phyloP scores from a whole-genome alignment of 2,797 vertebrate species.

The Heterohyrax brucei region DNA sequence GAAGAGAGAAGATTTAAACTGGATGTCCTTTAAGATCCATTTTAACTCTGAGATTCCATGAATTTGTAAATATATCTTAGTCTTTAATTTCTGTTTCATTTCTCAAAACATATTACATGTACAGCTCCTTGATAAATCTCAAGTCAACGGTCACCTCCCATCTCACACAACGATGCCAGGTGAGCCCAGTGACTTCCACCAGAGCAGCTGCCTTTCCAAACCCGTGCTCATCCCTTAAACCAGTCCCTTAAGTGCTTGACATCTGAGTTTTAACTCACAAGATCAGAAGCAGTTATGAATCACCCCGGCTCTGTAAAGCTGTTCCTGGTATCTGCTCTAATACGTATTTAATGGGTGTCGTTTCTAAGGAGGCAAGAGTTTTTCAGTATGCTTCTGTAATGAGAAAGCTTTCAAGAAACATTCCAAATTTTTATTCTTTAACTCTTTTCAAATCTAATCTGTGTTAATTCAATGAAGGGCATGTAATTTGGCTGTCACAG shows the following conservation, averaged over 20 bases:
- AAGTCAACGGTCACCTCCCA: background rate
- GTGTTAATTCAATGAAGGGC: constrained; percentile 86
- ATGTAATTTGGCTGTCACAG: constrained; percentile 83
- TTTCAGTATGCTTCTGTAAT: constrained; percentile 66
- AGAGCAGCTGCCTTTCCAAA: background rate
- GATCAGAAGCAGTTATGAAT: background rate
- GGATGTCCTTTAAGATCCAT: too few species aligned
- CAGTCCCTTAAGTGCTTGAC: background rate
- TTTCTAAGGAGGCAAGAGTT: constrained; percentile 54
- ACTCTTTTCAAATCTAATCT: constrained; percentile 82
- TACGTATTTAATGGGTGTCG: constrained; percentile 68
- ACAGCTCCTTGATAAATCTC: background rate
- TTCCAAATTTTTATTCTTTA: constrained; percentile 69
- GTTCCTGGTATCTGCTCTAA: background rate
- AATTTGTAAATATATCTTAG: accelerated
- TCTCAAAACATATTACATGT: accelerated
- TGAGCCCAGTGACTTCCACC: background rate
- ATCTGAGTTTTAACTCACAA: background rate
- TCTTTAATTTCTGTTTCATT: background rate
- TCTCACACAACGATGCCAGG: background rate
- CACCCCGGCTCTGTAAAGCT: background rate
- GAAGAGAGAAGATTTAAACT: accelerated
- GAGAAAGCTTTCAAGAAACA: constrained; percentile 80
- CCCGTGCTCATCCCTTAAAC: background rate
- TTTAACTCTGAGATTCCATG: background rate